phyloP scores from a whole-genome alignment of 2,888 invertebrate species.

The Aricia artaxerxes region DNA sequence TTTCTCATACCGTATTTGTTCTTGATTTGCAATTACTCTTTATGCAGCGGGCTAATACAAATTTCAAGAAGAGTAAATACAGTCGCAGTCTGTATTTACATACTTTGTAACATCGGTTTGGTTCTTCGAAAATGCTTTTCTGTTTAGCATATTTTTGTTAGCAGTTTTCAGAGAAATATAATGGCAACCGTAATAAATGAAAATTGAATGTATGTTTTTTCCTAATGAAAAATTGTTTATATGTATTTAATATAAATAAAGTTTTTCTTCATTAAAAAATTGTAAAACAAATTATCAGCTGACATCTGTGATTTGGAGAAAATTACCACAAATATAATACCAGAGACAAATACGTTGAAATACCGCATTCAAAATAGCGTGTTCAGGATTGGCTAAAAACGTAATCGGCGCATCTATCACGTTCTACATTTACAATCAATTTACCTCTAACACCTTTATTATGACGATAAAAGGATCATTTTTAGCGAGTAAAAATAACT shows the following conservation, averaged over 20 bases:
- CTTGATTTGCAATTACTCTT: slow-evolving; percentile 7
- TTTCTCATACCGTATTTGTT: background rate
- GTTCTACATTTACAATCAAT: background rate
- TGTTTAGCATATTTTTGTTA: background rate
- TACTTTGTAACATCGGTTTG: background rate
- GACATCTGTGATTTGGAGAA: no score
- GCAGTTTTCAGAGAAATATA: background rate
- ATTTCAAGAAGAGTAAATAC: background rate
- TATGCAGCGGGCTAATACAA: background rate
- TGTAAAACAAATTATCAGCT: no score
- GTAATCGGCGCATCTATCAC: slow-evolving; percentile 8
- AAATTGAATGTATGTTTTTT: no score
- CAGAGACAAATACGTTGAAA: background rate
- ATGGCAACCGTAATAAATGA: no score
- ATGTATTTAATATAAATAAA: no score
- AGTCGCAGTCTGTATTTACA: background rate
- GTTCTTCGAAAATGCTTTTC: background rate
- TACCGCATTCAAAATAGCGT: background rate
- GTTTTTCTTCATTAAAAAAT: no score
- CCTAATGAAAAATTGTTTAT: no score
- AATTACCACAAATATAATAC: background rate
- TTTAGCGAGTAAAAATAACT: background rate
- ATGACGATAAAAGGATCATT: background rate
- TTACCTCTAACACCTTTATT: no score
- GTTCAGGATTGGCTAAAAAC: background rate